phyloP scores from a whole-genome alignment of 2,888 invertebrate species.

The Molanna angustata region DNA sequence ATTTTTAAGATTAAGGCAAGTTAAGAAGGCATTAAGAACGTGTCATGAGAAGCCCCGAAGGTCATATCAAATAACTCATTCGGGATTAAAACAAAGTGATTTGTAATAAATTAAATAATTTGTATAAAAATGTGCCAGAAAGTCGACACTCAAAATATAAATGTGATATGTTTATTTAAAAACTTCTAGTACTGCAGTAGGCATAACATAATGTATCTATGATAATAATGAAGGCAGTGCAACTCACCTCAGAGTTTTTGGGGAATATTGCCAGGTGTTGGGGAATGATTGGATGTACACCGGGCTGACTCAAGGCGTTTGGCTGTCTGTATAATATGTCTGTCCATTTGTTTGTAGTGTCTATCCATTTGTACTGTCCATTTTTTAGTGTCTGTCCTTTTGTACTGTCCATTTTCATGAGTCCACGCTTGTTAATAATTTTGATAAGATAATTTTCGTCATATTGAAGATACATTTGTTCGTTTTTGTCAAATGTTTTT shows the following conservation, averaged over 20 bases:
- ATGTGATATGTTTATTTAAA: not conserved
- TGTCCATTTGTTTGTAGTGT: not conserved
- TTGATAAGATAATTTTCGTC: no score
- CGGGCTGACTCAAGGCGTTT: constrained; percentile 2
- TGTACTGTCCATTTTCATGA: not conserved
- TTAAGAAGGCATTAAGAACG: no score
- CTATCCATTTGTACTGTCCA: not conserved
- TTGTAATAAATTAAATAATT: not conserved
- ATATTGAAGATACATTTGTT: no score
- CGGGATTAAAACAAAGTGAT: no score
- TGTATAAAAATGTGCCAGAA: not conserved
- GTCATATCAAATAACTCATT: no score
- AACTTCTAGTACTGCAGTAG: not conserved
- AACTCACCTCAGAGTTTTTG: constrained; percentile 17
- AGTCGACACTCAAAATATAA: not conserved
- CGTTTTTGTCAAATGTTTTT: no score
- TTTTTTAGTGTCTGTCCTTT: not conserved
- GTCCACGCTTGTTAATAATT: not conserved
- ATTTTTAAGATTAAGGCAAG: no score
- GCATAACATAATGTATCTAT: not conserved
- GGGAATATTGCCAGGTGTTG: constrained; percentile 6
- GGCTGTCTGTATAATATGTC: no score
- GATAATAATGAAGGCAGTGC: constrained; percentile 13
- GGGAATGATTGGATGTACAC: constrained; percentile 9
- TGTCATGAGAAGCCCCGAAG: no score